Evolutionary conservation across 1,140 invertebrate species (phyloP).

Genomic region (Glomeris maerens): DNA sequence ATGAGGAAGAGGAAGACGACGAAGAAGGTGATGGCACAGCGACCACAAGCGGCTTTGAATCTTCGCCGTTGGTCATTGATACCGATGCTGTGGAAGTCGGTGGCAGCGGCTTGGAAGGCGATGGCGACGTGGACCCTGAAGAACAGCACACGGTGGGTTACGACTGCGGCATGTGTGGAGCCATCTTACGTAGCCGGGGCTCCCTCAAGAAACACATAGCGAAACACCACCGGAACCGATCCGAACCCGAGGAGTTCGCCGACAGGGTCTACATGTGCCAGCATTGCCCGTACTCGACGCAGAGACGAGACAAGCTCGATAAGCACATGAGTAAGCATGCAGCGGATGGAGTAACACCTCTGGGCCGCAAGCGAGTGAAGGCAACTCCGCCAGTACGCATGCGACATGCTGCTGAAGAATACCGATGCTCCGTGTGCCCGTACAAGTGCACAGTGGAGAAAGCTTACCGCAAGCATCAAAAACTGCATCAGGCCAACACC

Average conservation of each 20-base stretch:
- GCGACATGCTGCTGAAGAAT: conserved; percentile 24
- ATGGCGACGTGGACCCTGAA: not conserved
- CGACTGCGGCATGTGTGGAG: conserved; percentile 23
- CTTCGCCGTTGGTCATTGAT: conserved; percentile 6
- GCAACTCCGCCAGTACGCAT: conserved; percentile 22
- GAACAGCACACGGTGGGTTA: conserved; percentile 12
- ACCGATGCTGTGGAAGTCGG: conserved; percentile 1
- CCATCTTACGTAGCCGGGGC: conserved; percentile 19
- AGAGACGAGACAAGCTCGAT: conserved; percentile 22
- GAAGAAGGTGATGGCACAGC: too few relatives aligned
- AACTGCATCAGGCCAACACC: conserved; percentile 18
- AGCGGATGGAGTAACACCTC: conserved; percentile 23
- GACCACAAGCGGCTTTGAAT: too few relatives aligned
- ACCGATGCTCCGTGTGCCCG: conserved; percentile 22
- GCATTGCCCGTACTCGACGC: conserved; percentile 21
- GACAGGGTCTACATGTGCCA: conserved; percentile 20
- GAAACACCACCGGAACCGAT: conserved; percentile 15
- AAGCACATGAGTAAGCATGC: conserved; percentile 25
- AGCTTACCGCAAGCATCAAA: conserved; percentile 23
- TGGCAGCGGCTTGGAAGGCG: not conserved
- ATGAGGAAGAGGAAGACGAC: not conserved
- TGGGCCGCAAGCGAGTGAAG: conserved; percentile 24
- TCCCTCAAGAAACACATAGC: conserved; percentile 22
- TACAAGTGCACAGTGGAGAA: conserved; percentile 25
- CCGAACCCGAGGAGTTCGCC: conserved; percentile 14